Base-by-base conservation (phyloP, 2,888 invertebrate species). In the Chaetogeoica ovagalla region DNA sequence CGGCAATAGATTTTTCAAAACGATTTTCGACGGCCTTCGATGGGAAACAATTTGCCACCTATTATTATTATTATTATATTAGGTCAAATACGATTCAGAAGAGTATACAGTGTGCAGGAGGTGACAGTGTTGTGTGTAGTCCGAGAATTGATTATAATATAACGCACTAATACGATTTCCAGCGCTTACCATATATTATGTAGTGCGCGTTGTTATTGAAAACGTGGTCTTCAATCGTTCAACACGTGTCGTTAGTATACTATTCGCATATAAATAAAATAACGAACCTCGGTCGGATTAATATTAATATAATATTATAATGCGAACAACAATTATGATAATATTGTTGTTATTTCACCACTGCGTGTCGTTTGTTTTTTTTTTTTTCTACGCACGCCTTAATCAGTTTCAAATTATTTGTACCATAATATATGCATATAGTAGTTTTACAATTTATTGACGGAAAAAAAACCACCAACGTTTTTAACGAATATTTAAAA, bases 1-100 rank as follows among this genome's bases (percentile, higher is more conserved):
- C 23, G 8, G 23, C 21, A 57, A 57, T 39, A 19, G 17, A 57
- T 23, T 74, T 65, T 65, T 17, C 15, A 17, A 39, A 55, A 74
- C 55, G 21, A 39, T 15, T 39, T 30, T 7, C 9, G 4, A 37
- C 17, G 39, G 21, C 74, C 55, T 65, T 74, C 65, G 21, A 3
- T 9, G 39, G 5, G 3, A 55, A 65, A 74, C 65, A 55, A 55
- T 57, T 19, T 21, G 39, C n/a, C n/a, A n/a, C n/a, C n/a, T n/a
- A n/a, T n/a, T n/a, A n/a, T n/a, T n/a, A n/a, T n/a, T 55, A 52
- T 55, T 73, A 63, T 55, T 65, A 65, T 65, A 39, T 74, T 11
- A 30, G 30, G 30, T 30, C 30, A 30, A 30, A 23, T 65, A 55
- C 63, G 9, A 15, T 15, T 9, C 13, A 23, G 3, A 55, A 74